phyloP scores from a whole-genome alignment of 2,113 vertebrate genomes.

The Myodes glareolus region DNA sequence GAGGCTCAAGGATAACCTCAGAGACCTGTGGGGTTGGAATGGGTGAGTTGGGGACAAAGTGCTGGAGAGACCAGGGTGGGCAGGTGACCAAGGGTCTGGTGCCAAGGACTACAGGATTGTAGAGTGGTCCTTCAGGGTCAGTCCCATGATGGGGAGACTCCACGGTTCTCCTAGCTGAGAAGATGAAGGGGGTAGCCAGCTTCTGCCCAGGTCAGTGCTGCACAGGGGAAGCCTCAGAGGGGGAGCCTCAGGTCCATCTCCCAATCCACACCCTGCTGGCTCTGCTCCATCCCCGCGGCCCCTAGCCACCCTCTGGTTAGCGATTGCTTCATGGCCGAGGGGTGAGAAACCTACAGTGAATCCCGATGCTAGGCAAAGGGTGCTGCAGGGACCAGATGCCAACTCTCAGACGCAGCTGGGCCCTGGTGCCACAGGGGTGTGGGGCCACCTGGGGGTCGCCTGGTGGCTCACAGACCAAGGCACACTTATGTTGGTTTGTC shows the following conservation, averaged over 20 bases:
- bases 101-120: too few species aligned
- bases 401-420: background rate
- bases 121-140: background rate
- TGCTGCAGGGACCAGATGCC: background rate
- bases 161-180: background rate
- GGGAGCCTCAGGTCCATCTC: background rate
- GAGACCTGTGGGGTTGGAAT: background rate
- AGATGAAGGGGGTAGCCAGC: background rate
- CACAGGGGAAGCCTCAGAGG: background rate
- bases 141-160: background rate
- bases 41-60: background rate
- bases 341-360: constrained; percentile 27
- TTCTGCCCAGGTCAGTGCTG: background rate
- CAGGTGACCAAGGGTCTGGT: background rate
- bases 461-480: background rate
- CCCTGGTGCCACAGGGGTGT: background rate
- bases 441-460: background rate
- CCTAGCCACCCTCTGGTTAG: background rate
- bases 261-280: background rate
- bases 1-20: background rate
- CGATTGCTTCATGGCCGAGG: constrained; percentile 6
- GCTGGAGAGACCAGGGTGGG: background rate
- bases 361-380: background rate
- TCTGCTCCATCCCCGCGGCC: accelerated
- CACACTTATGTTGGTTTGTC: background rate